These are phyloP conservation scores for Malachius bipustulatus DNA, from an alignment of 2,888 invertebrate genomes.

Conservation along the genomic window DNA sequence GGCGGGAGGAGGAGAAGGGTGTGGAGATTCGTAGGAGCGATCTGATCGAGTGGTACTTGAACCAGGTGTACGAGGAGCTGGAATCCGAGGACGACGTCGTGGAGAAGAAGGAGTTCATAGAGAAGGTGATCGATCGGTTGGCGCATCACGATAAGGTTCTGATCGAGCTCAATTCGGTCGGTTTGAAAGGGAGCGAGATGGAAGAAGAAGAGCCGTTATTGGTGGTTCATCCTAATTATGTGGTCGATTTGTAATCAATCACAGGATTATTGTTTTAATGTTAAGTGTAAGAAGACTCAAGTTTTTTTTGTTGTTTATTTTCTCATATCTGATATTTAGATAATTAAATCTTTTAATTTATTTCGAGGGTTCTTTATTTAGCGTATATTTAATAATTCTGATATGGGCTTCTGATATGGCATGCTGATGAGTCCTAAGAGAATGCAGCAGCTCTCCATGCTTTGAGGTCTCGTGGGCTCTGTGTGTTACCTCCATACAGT, in stretches of 20 bases:
- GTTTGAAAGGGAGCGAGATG: slow-evolving; percentile 42
- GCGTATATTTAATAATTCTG: no score
- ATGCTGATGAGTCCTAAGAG: no score
- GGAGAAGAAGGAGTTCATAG: slow-evolving; percentile 77
- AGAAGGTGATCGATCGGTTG: slow-evolving; percentile 87
- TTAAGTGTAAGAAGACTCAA: no score
- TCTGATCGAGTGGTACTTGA: slow-evolving; percentile 87
- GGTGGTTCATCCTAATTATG: slow-evolving; percentile 94
- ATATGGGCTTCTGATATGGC: no score
- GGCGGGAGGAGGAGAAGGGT: slow-evolving; percentile 57
- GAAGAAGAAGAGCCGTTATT: slow-evolving; percentile 65
- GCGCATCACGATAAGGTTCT: slow-evolving; percentile 78
- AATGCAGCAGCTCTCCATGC: no score
- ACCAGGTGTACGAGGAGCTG: slow-evolving; percentile 74
- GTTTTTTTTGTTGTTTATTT: no score
- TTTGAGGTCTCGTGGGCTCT: no score
- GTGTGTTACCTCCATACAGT: no score
- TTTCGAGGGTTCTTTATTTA: no score
- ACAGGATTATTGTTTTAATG: no score
- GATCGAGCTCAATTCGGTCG: slow-evolving; percentile 53
- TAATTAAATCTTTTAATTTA: no score
- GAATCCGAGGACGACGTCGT: slow-evolving; percentile 85
- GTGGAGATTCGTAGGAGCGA: slow-evolving; percentile 68
- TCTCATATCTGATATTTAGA: no score
- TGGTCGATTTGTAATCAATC: slow-evolving; percentile 54